A percentile compares a stretch with the other conserved stretches of the same genome.
Conservation (phyloP, 1,140 invertebrate genomes). For the Atta cephalotes region DNA sequence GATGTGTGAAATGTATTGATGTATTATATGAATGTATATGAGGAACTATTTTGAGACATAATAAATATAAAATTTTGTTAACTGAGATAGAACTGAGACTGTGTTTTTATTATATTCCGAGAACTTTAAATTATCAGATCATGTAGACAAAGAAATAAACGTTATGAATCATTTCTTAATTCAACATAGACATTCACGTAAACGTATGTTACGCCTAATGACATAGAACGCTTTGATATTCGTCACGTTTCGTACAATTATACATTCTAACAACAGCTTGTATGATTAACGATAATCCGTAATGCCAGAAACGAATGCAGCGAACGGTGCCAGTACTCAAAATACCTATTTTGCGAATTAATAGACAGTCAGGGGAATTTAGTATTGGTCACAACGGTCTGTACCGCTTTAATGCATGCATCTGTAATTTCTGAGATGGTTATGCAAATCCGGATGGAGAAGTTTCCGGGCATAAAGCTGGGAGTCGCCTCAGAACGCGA, state of each 20-base stretch:
- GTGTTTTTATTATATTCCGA: too few relatives aligned
- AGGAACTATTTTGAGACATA: too few relatives aligned
- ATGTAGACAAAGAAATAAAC: not conserved
- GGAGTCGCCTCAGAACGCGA: constrained; percentile 61
- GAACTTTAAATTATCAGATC: too few relatives aligned
- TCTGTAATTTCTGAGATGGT: constrained; percentile 80
- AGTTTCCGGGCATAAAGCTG: constrained; percentile 75
- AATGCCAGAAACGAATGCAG: constrained; percentile 58
- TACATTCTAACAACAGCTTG: constrained; percentile 33
- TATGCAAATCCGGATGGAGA: constrained; percentile 77
- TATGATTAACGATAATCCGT: constrained; percentile 54
- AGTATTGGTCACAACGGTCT: constrained; percentile 66
- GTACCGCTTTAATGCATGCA: constrained; percentile 72
- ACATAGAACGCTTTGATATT: not conserved
- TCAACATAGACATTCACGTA: not conserved
- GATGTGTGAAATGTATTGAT: too few relatives aligned
- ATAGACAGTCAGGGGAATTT: constrained; percentile 72
- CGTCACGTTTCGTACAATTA: constrained; percentile 28
- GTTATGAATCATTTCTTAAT: not conserved
- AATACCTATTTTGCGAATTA: constrained; percentile 72
- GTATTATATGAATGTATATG: too few relatives aligned
- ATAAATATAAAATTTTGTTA: too few relatives aligned
- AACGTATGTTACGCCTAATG: not conserved
- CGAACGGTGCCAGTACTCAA: constrained; percentile 37
- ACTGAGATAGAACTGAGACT: too few relatives aligned